Evolutionary conservation across 2,797 vertebrate genomes (phyloP).

Genomic region (Syngnathus rostellatus): DNA sequence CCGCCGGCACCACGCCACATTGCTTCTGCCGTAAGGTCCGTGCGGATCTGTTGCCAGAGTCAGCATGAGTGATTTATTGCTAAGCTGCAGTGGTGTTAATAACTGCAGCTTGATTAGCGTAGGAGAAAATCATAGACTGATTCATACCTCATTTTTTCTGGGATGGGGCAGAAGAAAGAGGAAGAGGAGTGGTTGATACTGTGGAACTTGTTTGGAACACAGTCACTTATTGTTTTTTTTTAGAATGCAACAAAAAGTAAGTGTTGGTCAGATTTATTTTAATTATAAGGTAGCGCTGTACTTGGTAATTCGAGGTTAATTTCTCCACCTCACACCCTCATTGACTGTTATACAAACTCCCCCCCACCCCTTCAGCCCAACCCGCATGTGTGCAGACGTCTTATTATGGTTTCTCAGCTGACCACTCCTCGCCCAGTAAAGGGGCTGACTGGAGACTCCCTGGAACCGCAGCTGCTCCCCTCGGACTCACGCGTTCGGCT

Average conservation of each 20-base stretch:
- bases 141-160: constrained; percentile 8
- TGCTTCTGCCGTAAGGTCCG: constrained; percentile 35
- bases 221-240: neutral
- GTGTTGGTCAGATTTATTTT: neutral
- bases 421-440: constrained; percentile 34
- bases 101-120: constrained; percentile 37
- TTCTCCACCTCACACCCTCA: constrained; percentile 20
- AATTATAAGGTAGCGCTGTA: constrained; percentile 18
- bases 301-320: constrained; percentile 31
- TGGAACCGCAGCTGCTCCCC: constrained; percentile 64
- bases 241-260: neutral
- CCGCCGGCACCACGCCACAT: neutral
- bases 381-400: constrained; percentile 28
- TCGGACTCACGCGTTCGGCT: constrained; percentile 49
- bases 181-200: neutral
- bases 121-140: constrained; percentile 36
- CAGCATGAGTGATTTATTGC: constrained; percentile 48
- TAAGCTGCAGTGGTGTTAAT: constrained; percentile 32
- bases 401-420: constrained; percentile 60
- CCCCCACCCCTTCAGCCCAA: constrained; percentile 19
- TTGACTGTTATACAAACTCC: constrained; percentile 12
- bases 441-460: constrained; percentile 62
- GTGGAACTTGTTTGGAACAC: neutral
- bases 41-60: constrained; percentile 26
- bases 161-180: constrained; percentile 2